phyloP scores from a whole-genome alignment of 1,140 invertebrate species.

The Asobara japonica region DNA sequence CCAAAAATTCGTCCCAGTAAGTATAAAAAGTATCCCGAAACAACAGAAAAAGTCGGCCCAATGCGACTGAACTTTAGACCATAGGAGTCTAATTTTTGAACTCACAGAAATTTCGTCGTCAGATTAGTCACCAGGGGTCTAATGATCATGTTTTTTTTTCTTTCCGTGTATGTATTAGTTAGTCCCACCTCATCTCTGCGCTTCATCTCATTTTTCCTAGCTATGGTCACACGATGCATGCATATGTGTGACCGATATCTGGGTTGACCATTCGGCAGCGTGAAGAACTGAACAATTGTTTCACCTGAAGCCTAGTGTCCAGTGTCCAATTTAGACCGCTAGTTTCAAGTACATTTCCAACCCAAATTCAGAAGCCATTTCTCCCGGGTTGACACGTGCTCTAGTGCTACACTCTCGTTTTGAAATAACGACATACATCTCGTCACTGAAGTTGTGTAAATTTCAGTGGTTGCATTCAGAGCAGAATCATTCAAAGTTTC shows the following conservation, averaged over 20 bases:
- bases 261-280: background rate
- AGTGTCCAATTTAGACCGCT: conserved; percentile 59
- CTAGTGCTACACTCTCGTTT: conserved; percentile 56
- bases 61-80: too few species aligned
- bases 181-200: too few species aligned
- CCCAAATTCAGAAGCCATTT: conserved; percentile 58
- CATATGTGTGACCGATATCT: background rate
- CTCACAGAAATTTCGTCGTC: too few species aligned
- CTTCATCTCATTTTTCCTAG: too few species aligned
- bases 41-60: too few species aligned
- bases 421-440: conserved; percentile 60
- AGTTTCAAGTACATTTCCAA: conserved; percentile 50
- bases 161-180: too few species aligned
- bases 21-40: too few species aligned
- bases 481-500: background rate
- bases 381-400: conserved; percentile 52
- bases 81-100: too few species aligned
- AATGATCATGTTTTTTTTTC: too few species aligned
- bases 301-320: background rate
- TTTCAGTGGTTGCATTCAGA: background rate
- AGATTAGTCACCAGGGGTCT: too few species aligned
- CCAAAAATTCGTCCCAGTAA: too few species aligned
- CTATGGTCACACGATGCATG: too few species aligned
- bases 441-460: conserved; percentile 13
- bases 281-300: background rate